Evolutionary conservation across 2,797 vertebrate genomes (phyloP), one percentile per base, ranked within the genome.

Genomic region (Silurus aristotelis): DNA sequence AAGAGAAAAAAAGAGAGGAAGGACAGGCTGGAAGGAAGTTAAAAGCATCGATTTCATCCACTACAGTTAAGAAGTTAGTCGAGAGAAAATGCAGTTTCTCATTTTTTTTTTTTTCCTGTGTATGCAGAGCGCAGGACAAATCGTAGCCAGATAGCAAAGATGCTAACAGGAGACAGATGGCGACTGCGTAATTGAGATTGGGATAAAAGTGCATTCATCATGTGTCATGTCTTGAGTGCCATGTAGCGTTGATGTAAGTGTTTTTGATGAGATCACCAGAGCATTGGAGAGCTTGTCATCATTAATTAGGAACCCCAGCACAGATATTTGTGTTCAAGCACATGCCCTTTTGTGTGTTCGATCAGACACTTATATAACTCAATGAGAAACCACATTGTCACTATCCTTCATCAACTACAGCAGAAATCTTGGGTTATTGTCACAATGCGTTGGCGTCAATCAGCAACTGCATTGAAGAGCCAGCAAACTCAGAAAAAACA

Each of bases 381-480:
- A 95, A 95, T 95, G 95, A 95, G 95, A 95, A 96, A 95, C 94
- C 95, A 96, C 94, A 96, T 95, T 95, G 92, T 95, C 93, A 91
- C 93, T 93, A 94, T 90, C 92, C 87, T 89, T 93, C 91, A 91
- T 93, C 92, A 91, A 93, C 94, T 95, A 95, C 91, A 92, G 92
- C 92, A 93, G 91, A 91, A 91, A 27, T 93, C 91, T 91, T 89
- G 91, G 89, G 93, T 94, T 93, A 95, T 94, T 73, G 86, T 82
- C 90, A 93, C 95, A 95, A 96, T 95, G 95, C 95, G 94, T 94
- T 96, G 95, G 86, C 92, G 89, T 89, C 85, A 17, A 78, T 91
- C 92, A 92, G 93, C 94, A 95, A 95, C 93, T 94, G 94, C 95
- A 95, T 95, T 95, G 94, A 93, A 89, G 92, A 94, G 91, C 92